Conservation (phyloP, 2,113 vertebrate genomes). For the Planiliza haematocheilus region DNA sequence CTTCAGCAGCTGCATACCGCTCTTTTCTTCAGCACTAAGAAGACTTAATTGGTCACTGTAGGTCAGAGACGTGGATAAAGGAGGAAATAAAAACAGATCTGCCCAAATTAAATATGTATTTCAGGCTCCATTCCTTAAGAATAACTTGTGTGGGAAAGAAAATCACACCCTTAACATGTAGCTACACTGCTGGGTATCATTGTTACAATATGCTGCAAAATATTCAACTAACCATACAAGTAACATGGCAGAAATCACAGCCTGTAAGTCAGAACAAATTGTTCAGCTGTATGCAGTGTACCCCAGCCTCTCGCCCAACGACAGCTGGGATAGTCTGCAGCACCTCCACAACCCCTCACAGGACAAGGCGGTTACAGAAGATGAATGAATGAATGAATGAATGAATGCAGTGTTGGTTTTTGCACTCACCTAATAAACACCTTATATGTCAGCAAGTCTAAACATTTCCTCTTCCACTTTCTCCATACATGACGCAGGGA, state of each 20-base stretch:
- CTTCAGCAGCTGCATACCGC: background rate
- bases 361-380: no score
- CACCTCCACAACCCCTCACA: no score
- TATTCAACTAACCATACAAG: constrained; percentile 29
- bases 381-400: no score
- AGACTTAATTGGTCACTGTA: constrained; percentile 43
- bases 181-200: background rate
- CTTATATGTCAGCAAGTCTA: constrained; percentile 10
- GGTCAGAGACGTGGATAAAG: constrained; percentile 15
- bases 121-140: constrained; percentile 15
- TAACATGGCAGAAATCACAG: constrained; percentile 34
- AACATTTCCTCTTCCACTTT: constrained; percentile 9
- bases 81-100: constrained; percentile 23
- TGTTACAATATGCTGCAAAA: constrained; percentile 10
- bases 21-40: constrained; percentile 18
- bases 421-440: constrained; percentile 26
- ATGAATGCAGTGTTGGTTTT: constrained; percentile 3
- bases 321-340: no score
- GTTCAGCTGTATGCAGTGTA: constrained; percentile 17
- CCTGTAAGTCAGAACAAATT: constrained; percentile 28
- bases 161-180: background rate
- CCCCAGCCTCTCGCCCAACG: no score
- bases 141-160: constrained; percentile 5
- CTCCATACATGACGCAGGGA: background rate
- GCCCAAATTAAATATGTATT: constrained; percentile 32